Base-by-base conservation (phyloP, 2,888 invertebrate genomes). In the Oligia fasciuncula region DNA sequence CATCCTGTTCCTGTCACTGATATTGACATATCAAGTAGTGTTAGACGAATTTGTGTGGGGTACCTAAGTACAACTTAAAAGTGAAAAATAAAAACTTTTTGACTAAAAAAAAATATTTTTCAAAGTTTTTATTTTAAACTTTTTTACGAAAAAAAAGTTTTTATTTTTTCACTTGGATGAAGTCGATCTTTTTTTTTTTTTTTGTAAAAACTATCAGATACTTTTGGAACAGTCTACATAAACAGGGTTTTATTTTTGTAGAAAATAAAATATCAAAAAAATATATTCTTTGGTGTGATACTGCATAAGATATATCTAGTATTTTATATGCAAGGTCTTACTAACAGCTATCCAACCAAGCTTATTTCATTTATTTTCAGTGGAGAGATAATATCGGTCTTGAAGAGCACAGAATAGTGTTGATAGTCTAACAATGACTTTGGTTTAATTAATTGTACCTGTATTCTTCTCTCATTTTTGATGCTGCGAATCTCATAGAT, bases 401-500 rank as follows among this genome's bases (percentile, higher is more conserved):
- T 65, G 9, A 11, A 65, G 11, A 40, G 14, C 19, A 19, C 9
- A 35, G 35, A 65, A 63, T 9, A 35, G 62, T 3, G 35, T 35
- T 17, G 1, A 63, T 35, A 35, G 19, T 65, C 5, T 65, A 63
- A 35, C 35, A 35, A 63, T 65, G 23, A 5, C 65, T 65, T 13
- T 65, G 11, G 65, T 54, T 35, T 9, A 69, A 23, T 69, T 35
- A n/a, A 70, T 9, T 71, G 9, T 71, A 71, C 98, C 97, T 98
- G 98, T 91, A 99, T 98, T 81, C 99, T 97, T 71, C 98, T 97
- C 91, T 99, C 99, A 94, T 99, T 99, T 91, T 98, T 98, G 57
- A 99, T 98, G 54, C 98, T 97, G 69, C 99, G 97, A 78, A 99
- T 99, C 94, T 99, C 99, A 90, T 98, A 98, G 75, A 99, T 99